These are phyloP conservation scores for Trissoscelio sp. DNA, from an alignment of 2,888 invertebrate genomes.

Conservation along the genomic window DNA sequence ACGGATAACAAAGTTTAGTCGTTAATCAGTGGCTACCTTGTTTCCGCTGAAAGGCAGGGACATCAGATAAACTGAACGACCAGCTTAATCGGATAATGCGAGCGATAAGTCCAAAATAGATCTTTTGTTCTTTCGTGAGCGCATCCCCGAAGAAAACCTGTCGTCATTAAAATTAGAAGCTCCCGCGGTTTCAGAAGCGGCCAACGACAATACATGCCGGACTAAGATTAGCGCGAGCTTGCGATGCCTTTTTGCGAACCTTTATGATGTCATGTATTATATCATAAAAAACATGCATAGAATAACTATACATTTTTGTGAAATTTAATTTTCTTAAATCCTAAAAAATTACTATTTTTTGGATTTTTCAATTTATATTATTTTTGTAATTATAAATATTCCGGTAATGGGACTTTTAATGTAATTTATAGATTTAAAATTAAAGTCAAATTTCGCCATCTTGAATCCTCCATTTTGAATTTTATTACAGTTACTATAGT, in stretches of 20 bases:
- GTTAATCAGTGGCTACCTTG: constrained; percentile 6
- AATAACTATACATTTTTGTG: too few species aligned
- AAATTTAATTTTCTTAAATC: too few species aligned
- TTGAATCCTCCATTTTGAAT: not conserved
- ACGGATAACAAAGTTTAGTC: not conserved
- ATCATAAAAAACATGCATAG: too few species aligned
- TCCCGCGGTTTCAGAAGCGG: constrained; percentile 18
- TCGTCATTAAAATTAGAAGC: constrained; percentile 60
- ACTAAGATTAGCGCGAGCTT: constrained; percentile 58
- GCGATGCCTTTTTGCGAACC: not conserved
- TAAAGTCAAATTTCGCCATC: not conserved
- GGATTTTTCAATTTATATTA: too few species aligned
- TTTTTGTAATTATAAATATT: too few species aligned
- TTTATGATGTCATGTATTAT: not conserved
- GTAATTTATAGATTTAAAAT: too few species aligned
- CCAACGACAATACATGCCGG: constrained; percentile 46
- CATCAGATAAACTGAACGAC: constrained; percentile 13
- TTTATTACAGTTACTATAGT: too few species aligned
- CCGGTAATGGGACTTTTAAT: too few species aligned
- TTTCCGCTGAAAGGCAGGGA: constrained; percentile 32
- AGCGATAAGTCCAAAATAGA: constrained; percentile 46
- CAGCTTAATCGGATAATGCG: constrained; percentile 24
- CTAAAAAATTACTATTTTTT: too few species aligned
- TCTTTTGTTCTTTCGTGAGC: constrained; percentile 41
- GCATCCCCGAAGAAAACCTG: constrained; percentile 29